Percentiles rank a stretch among this genome's conserved stretches.
Conservation (phyloP, 2,888 invertebrate genomes). For the Himalopsyche anomala region DNA sequence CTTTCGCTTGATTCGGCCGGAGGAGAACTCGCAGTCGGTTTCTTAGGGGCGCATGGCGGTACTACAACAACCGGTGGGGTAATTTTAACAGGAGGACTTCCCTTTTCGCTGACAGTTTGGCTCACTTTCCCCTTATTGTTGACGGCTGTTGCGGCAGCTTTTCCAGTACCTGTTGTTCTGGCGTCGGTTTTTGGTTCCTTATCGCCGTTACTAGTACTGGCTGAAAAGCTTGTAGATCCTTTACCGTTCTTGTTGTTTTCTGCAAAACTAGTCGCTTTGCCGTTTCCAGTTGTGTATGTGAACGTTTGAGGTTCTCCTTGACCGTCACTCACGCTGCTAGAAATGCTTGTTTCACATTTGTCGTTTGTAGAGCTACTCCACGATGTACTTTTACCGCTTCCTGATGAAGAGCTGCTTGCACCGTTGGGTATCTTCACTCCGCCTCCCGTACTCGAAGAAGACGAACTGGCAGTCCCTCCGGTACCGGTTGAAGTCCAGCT, state of each 20-base stretch:
- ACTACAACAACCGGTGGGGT: no score
- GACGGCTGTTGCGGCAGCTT: constrained; percentile 46
- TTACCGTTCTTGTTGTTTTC: neutral
- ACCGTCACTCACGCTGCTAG: constrained; percentile 19
- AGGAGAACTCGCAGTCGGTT: neutral
- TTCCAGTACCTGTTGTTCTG: constrained; percentile 54
- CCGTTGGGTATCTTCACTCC: neutral
- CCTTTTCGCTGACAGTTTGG: constrained; percentile 43
- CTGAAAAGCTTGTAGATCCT: constrained; percentile 35
- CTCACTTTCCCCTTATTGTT: constrained; percentile 48
- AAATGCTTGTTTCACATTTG: constrained; percentile 19
- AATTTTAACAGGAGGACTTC: neutral
- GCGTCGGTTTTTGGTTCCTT: constrained; percentile 49
- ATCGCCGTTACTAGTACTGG: constrained; percentile 53
- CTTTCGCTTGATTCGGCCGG: neutral
- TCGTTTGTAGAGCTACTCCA: constrained; percentile 31
- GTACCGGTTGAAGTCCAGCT: neutral
- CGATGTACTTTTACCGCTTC: constrained; percentile 6
- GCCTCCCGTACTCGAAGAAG: neutral
- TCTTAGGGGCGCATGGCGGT: neutral
- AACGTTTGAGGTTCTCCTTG: neutral
- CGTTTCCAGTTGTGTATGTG: constrained; percentile 50
- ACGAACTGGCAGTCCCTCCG: neutral
- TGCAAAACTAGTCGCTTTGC: constrained; percentile 44
- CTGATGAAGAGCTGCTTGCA: neutral